phyloP scores from a whole-genome alignment of 2,888 invertebrate genomes.

The Ischnus inquisitorius region DNA sequence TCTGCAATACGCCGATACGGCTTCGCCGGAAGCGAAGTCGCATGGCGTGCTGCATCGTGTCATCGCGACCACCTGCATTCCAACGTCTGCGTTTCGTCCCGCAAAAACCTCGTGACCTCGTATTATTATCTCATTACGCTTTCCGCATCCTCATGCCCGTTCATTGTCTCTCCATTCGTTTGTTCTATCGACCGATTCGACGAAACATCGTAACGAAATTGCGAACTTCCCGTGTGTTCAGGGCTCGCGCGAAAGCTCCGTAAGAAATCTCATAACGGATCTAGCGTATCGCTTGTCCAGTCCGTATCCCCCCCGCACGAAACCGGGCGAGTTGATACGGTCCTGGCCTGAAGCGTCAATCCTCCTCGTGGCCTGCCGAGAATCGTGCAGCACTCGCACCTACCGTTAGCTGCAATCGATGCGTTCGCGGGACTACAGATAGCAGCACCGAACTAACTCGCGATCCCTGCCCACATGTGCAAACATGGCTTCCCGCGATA shows the following conservation, averaged over 20 bases:
- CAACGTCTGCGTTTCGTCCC: constrained; percentile 17
- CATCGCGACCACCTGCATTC: constrained; percentile 54
- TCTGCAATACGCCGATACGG: constrained; percentile 23
- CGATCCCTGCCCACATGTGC: constrained; percentile 81
- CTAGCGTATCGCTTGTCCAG: not conserved
- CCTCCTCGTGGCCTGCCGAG: constrained; percentile 50
- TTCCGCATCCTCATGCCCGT: not conserved
- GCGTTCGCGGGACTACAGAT: constrained; percentile 74
- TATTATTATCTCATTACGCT: constrained; percentile 5
- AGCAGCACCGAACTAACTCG: constrained; percentile 74
- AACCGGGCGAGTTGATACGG: constrained; percentile 52
- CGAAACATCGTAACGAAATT: not conserved
- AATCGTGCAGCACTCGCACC: constrained; percentile 48
- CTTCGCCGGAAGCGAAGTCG: constrained; percentile 53
- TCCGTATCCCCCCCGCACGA: not conserved
- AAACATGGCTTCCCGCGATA: constrained; percentile 80
- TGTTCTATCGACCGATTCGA: not conserved
- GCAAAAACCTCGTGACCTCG: constrained; percentile 59
- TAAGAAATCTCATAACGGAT: not conserved
- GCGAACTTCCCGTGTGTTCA: not conserved
- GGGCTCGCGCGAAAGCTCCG: not conserved
- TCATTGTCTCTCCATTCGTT: not conserved
- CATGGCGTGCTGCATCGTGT: constrained; percentile 34
- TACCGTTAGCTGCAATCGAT: constrained; percentile 63
- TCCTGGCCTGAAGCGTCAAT: constrained; percentile 59